Evolutionary conservation across 2,888 invertebrate genomes (phyloP), one percentile per base, ranked within the genome.

Genomic region (Dysmachus trigonus): DNA sequence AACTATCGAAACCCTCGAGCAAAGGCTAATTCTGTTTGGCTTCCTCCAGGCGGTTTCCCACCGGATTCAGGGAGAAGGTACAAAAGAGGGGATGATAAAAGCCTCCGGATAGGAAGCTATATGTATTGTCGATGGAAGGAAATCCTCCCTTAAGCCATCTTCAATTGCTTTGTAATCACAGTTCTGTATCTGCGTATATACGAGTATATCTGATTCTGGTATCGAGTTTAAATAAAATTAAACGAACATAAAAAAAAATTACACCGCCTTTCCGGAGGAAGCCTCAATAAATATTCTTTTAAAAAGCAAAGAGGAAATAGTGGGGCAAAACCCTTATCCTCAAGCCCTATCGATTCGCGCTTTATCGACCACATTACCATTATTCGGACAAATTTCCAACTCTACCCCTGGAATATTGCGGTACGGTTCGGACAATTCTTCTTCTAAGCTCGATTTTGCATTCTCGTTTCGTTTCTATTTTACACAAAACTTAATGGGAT

Each of bases 401-500:
- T 62, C 10, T 27, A 8, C 27, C 10, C 13, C n/a, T n/a, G 22
- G 62, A 22, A 62, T 18, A 27, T 62, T 7, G 62, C 8, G 4
- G 41, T 41, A 27, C 62, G 22, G 22, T 10, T 62, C 10, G 22
- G 13, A n/a, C 22, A 62, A 18, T 62, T 62, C n/a, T n/a, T n/a
- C n/a, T n/a, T n/a, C 62, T 62, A 27, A 62, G 22, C 10, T 27
- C 62, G 62, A 62, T 22, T 62, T 62, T 62, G 62, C 27, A 62
- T 62, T 62, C 62, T 27, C 13, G 62, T 4, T 27, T 15, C 38
- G 38, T 41, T n/a, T 15, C 62, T 27, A 47, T 51, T 81, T 81
- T 82, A 22, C 62, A 53, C 62, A 53, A 76, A 41, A 41, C 33
- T 35, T 33, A 82, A 82, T 82, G 51, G 62, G 81, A 82, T 82